A percentile compares a stretch with the other conserved stretches of the same genome.
These are phyloP conservation scores for Plutomurus gul DNA, from an alignment of 1,140 invertebrate species.

Conservation along the genomic window DNA sequence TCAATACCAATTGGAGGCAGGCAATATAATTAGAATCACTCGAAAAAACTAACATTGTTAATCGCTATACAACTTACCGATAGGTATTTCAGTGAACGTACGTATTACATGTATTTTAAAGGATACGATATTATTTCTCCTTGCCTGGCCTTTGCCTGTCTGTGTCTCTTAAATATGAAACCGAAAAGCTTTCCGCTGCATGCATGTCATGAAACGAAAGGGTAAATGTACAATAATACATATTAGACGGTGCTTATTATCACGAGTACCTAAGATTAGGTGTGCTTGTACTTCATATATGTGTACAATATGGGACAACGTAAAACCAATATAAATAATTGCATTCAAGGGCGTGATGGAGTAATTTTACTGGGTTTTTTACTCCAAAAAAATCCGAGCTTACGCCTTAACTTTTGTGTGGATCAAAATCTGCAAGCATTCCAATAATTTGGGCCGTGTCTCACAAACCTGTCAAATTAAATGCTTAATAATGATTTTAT, in stretches of 20 bases:
- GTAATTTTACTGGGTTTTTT: too few relatives aligned
- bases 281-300: background rate
- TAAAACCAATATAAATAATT: too few relatives aligned
- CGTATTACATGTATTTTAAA: background rate
- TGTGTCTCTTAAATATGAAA: too few relatives aligned
- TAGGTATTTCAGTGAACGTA: background rate
- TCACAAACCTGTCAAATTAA: too few relatives aligned
- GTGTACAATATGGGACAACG: background rate
- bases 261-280: background rate
- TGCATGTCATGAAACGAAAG: background rate
- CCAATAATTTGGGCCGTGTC: too few relatives aligned
- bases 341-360: too few relatives aligned
- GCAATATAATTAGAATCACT: constrained; percentile 8
- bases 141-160: background rate
- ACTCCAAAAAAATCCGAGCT: too few relatives aligned
- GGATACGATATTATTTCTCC: background rate
- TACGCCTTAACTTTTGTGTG: too few relatives aligned
- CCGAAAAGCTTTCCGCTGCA: background rate
- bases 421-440: too few relatives aligned
- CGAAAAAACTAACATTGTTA: background rate
- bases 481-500: too few relatives aligned
- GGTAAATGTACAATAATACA: constrained; percentile 16
- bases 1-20: background rate
- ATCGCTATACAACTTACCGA: too few relatives aligned
- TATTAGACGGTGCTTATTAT: background rate